A percentile compares a stretch with the other conserved stretches of the same genome.
phyloP scores from a whole-genome alignment of 2,113 vertebrate genomes.

The Strix aluco region DNA sequence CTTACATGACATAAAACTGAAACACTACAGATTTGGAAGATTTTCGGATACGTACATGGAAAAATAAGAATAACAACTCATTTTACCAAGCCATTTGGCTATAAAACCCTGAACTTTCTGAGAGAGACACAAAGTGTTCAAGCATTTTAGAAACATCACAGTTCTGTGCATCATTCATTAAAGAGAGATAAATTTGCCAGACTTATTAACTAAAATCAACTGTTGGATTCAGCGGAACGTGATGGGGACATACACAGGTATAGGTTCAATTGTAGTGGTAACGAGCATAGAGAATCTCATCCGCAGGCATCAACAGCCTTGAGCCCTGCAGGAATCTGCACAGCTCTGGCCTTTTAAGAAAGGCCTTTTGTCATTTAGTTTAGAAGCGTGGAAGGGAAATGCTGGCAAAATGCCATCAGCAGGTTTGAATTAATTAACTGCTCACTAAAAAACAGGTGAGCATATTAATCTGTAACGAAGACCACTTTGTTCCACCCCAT shows the following conservation, averaged over 20 bases:
- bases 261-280: neutral
- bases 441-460: neutral
- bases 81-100: neutral
- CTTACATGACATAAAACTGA: neutral
- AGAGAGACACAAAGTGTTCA: neutral
- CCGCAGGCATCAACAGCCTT: neutral
- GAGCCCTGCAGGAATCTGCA: neutral
- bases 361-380: neutral
- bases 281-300: rapidly evolving
- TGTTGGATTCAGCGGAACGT: neutral
- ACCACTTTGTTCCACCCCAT: neutral
- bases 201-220: neutral
- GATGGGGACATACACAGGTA: rapidly evolving
- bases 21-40: neutral
- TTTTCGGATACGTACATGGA: neutral
- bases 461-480: neutral
- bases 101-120: neutral
- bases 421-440: neutral
- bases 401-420: neutral
- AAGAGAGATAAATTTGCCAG: neutral
- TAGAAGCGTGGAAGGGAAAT: neutral
- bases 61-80: neutral
- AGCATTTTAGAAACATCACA: neutral
- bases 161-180: neutral
- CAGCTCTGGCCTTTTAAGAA: neutral